Conservation (phyloP, 2,113 vertebrate species). For the Sebastes schlegelii region DNA sequence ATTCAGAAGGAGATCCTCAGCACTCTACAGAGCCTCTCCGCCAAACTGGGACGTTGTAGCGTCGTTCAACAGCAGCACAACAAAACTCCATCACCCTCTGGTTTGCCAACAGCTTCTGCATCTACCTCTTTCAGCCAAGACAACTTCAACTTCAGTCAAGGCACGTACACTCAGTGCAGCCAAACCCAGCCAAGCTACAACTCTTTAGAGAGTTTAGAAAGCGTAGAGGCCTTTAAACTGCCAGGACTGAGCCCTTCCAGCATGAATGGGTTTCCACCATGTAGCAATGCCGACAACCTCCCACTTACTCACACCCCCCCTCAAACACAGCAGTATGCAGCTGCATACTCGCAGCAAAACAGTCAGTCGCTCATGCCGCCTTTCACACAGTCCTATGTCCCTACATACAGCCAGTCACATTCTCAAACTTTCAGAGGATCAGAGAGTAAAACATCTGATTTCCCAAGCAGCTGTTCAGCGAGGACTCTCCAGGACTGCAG, state of each 20-base stretch:
- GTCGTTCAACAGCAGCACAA: conserved; percentile 56
- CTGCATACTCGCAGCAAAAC: conserved; percentile 71
- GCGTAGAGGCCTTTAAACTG: conserved; percentile 79
- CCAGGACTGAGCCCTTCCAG: conserved; percentile 72
- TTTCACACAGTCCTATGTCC: conserved; percentile 66
- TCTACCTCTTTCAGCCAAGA: conserved; percentile 76
- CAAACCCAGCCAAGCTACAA: conserved; percentile 75
- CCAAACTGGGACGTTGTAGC: conserved; percentile 70
- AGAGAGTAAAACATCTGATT: conserved; percentile 71
- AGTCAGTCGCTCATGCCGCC: conserved; percentile 68
- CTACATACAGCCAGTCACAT: conserved; percentile 71
- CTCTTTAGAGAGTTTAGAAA: conserved; percentile 75
- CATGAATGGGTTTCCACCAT: conserved; percentile 80
- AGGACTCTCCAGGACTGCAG: conserved; percentile 73
- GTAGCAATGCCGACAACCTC: conserved; percentile 71
- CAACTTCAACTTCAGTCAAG: conserved; percentile 77
- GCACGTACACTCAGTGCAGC: conserved; percentile 77
- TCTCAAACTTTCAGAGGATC: conserved; percentile 65
- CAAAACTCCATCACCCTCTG: conserved; percentile 74
- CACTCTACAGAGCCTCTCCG: conserved; percentile 84
- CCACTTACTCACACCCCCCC: conserved; percentile 64
- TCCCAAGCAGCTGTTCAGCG: conserved; percentile 63
- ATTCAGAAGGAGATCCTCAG: conserved; percentile 89
- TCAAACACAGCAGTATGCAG: conserved; percentile 66
- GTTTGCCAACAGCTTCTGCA: conserved; percentile 52